Base-by-base conservation (phyloP, 2,888 invertebrate genomes). In the Nudaria mundana region DNA sequence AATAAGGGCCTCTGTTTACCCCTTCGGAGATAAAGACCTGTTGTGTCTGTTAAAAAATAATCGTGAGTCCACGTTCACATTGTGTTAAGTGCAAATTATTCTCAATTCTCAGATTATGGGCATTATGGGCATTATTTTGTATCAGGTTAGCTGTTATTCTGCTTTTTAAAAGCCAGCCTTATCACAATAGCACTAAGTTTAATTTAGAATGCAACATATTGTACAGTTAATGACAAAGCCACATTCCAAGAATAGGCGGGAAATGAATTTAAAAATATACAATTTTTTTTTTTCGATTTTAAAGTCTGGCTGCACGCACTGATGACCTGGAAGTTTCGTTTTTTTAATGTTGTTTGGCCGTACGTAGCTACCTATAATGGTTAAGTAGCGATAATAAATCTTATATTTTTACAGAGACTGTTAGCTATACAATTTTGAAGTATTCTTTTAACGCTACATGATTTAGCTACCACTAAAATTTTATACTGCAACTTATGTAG, bases 171-270 rank as follows among this genome's bases (percentile, higher is more conserved):
- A n/a, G n/a, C n/a, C n/a, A n/a, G n/a, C n/a, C n/a, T n/a, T n/a
- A n/a, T n/a, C n/a, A n/a, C n/a, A n/a, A n/a, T 6, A 22, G 2
- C 5, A 12, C 40, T 29, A 37, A 30, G 52, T 37, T 35, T 23
- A 35, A 40, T 56, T 45, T 52, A 18, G 35, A 32, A 33, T 1
- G 6, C n/a, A n/a, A n/a, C n/a, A n/a, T n/a, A n/a, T n/a, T n/a
- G n/a, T n/a, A n/a, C n/a, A n/a, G n/a, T n/a, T n/a, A n/a, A n/a
- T n/a, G n/a, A n/a, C n/a, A n/a, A 32, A 44, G 34, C 38, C 15
- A 37, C 37, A 50, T 58, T 56, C 60, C 56, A 53, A 43, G 57
- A 50, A 56, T 37, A 40, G 44, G 40, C 56, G 48, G 41, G 50
- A 38, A 46, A 43, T 29, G 26, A 41, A 47, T 45, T 48, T 49